Evolutionary conservation across 2,797 vertebrate genomes (phyloP), one percentile per base, ranked within the genome.

Genomic region (Eupleurogrammus muticus): DNA sequence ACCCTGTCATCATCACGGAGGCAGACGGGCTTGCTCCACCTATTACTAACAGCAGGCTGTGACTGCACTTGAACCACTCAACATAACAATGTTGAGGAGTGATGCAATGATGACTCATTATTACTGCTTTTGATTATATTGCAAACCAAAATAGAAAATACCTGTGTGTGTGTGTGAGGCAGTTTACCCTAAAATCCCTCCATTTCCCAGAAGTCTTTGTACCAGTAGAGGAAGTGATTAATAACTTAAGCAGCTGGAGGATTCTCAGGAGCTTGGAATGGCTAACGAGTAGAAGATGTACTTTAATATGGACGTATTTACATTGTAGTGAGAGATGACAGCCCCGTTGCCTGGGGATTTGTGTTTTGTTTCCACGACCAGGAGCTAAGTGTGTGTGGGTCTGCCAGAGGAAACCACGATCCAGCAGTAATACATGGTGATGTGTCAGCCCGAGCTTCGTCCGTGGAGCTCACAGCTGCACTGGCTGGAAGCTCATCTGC

Each of bases 291-390:
- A 58, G 55, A 73, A 73, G 9, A n/a, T 44, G 77, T 80, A 81
- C 75, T 90, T 85, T 87, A 90, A 90, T 91, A 84, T 83, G 87
- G 79, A 87, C 42, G 68, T 92, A 87, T 93, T 93, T 93, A 92
- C 81, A 86, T 88, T 88, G 61, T 82, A 66, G 79, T 72, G 80
- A 85, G 69, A 75, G 76, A 86, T 90, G 90, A 87, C 87, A 73
- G 79, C 42, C 40, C 70, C 3, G 82, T 88, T 89, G 86, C 85
- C 70, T 75, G 82, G 86, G 85, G 77, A 90, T 85, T 87, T 85
- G 84, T 88, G 86, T 89, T 90, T 84, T 81, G 3, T 81, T 89
- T 91, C 91, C 85, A 85, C 81, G 70, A 48, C 57, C 79, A 24
- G 61, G 67, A 81, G 89, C 87, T 85, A 88, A 90, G 69, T 75